Evolutionary conservation across 2,888 invertebrate species (phyloP).

Genomic region (Nycteola revayana): DNA sequence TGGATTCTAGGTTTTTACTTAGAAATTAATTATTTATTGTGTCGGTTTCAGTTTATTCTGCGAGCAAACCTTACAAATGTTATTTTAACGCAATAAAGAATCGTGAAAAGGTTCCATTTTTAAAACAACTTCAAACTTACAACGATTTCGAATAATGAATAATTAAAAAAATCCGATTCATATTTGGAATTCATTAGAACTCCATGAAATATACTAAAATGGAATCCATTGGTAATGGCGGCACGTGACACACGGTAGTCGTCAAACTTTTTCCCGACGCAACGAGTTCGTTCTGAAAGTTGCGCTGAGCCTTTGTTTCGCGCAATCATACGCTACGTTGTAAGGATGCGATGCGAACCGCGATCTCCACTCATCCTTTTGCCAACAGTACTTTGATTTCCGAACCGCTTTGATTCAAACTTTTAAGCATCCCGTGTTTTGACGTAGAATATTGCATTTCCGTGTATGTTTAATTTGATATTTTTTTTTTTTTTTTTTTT

Average conservation of each 20-base stretch:
- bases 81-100: no score
- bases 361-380: constrained; percentile 60
- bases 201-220: constrained; percentile 22
- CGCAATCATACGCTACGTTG: constrained; percentile 75
- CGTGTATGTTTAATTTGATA: constrained; percentile 66
- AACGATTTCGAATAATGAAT: neutral
- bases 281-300: constrained; percentile 57
- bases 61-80: no score
- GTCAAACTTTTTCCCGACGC: constrained; percentile 70
- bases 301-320: constrained; percentile 62
- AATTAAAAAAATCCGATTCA: no score
- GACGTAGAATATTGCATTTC: constrained; percentile 75
- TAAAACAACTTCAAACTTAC: neutral
- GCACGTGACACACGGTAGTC: constrained; percentile 49
- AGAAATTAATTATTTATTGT: no score
- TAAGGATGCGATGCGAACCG: constrained; percentile 68
- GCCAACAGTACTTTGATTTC: constrained; percentile 73
- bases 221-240: constrained; percentile 24
- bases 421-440: constrained; percentile 72
- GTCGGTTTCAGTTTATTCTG: no score
- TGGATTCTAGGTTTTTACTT: no score
- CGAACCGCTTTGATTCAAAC: constrained; percentile 77
- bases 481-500: no score
- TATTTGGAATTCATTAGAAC: no score
- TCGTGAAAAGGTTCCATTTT: no score